Percentiles rank a stretch among this genome's conserved stretches.
These are phyloP conservation scores for Scartelaos histophorus DNA, from an alignment of 2,113 vertebrate species.

Conservation along the genomic window DNA sequence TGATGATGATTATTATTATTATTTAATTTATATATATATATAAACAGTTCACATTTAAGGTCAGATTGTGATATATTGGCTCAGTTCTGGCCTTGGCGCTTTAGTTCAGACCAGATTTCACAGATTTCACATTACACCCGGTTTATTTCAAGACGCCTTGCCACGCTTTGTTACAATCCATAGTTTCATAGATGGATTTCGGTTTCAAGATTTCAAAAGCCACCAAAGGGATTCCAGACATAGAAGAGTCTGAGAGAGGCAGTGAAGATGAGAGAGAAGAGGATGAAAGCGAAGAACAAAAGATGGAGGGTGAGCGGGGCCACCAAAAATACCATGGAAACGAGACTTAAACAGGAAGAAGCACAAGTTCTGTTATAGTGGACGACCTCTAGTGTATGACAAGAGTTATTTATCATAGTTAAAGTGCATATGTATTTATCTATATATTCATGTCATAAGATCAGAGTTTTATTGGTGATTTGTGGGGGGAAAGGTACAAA, in stretches of 20 bases:
- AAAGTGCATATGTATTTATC: no score
- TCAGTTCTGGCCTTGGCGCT: background rate
- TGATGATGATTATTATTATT: no score
- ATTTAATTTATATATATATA: no score
- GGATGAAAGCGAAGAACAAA: background rate
- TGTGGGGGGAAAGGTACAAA: no score
- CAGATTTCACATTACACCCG: background rate
- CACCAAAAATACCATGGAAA: background rate
- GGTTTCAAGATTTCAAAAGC: background rate
- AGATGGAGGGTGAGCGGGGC: background rate
- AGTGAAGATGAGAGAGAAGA: background rate
- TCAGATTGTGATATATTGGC: background rate
- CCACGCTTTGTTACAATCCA: background rate
- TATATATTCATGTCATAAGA: no score
- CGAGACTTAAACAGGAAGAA: background rate
- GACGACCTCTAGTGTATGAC: background rate
- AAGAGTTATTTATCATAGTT: no score
- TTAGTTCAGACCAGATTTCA: background rate
- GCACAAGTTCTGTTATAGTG: background rate
- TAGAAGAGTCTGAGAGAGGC: background rate
- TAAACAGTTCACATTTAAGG: background rate
- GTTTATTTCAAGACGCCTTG: background rate
- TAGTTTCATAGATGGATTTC: background rate
- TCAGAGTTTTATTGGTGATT: no score
- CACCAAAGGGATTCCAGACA: background rate